phyloP scores from a whole-genome alignment of 2,797 vertebrate species.

The Leptatherina wallacei region DNA sequence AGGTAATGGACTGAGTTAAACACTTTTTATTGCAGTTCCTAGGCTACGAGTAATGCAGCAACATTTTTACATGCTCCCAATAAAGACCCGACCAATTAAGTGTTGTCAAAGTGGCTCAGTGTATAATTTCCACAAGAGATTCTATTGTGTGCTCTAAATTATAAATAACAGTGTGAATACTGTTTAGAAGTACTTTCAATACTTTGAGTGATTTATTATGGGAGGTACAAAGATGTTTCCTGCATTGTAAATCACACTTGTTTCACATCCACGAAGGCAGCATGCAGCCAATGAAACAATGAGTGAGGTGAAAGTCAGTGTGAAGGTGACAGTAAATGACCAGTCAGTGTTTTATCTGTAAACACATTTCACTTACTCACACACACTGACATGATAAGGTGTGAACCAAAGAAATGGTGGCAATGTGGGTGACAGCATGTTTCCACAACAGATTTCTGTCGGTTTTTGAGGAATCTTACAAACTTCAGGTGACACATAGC shows the following conservation, averaged over 20 bases:
- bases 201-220: not conserved
- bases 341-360: not conserved
- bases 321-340: slow-evolving; percentile 9
- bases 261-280: not conserved
- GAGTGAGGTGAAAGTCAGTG: slow-evolving; percentile 2
- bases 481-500: not conserved
- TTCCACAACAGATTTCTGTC: slow-evolving; percentile 10
- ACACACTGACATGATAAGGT: slow-evolving; percentile 3
- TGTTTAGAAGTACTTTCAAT: not conserved
- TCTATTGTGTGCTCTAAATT: too few species aligned
- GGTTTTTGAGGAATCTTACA: not conserved
- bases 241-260: not conserved
- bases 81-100: not conserved
- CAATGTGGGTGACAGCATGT: not conserved
- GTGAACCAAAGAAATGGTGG: not conserved
- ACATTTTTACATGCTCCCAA: not conserved
- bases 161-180: not conserved
- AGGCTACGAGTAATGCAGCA: not conserved
- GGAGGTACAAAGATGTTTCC: not conserved
- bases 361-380: slow-evolving; percentile 2
- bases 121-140: not conserved
- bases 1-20: too few species aligned
- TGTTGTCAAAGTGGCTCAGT: not conserved
- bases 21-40: not conserved
- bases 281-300: not conserved